phyloP scores from a whole-genome alignment of 2,797 vertebrate genomes.

The Buceros bicornis region DNA sequence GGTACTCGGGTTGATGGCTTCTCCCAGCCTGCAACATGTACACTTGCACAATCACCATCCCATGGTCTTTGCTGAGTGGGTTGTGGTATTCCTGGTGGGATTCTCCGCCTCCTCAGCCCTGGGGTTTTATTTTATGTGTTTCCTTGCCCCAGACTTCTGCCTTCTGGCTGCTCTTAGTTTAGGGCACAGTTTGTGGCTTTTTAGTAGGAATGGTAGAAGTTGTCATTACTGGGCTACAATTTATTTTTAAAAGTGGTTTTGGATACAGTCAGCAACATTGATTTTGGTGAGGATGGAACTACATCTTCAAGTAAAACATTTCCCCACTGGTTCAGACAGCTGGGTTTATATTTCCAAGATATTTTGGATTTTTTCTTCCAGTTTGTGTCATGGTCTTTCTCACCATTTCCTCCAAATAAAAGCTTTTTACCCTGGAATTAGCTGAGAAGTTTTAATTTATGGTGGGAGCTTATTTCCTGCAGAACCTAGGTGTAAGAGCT shows the following conservation, averaged over 20 bases:
- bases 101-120: neutral
- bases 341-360: neutral
- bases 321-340: neutral
- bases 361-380: neutral
- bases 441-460: neutral
- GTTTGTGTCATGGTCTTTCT: neutral
- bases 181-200: neutral
- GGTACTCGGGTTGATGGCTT: neutral
- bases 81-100: neutral
- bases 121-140: neutral
- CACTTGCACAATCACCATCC: neutral
- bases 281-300: neutral
- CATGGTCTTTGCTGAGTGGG: fast-evolving
- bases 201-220: neutral
- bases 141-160: neutral
- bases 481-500: neutral
- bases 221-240: neutral
- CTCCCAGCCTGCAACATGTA: neutral
- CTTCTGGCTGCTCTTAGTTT: neutral
- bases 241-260: neutral
- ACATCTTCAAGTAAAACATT: neutral
- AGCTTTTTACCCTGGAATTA: neutral
- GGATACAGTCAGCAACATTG: neutral
- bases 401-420: neutral
- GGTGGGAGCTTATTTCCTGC: neutral